Conservation (phyloP, 2,888 invertebrate genomes). For the Campoletis raptor region DNA sequence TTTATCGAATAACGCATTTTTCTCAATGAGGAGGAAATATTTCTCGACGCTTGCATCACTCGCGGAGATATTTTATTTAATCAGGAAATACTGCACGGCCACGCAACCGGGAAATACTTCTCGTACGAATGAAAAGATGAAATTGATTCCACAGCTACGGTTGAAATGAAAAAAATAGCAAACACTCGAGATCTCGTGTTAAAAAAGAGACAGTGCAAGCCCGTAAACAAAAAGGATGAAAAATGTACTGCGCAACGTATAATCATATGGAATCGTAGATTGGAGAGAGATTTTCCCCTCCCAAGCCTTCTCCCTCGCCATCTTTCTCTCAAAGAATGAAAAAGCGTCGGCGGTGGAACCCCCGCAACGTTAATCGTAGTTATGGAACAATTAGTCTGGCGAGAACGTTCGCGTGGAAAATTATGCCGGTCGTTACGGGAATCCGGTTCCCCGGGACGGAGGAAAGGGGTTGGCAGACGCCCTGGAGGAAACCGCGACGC, state of each 20-base stretch:
- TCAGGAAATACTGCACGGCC: not conserved
- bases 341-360: conserved; percentile 30
- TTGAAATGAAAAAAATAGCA: not conserved
- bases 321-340: not conserved
- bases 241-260: not conserved
- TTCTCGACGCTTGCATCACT: not conserved
- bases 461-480: conserved; percentile 50
- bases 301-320: not conserved
- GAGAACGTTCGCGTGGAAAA: conserved; percentile 69
- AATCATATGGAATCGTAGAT: not conserved
- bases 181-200: not conserved
- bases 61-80: not conserved
- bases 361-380: conserved; percentile 64
- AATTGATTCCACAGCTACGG: no score
- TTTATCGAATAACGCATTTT: not conserved
- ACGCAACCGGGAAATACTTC: not conserved
- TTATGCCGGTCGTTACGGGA: conserved; percentile 69
- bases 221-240: not conserved
- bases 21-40: not conserved
- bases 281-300: not conserved
- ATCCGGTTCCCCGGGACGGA: conserved; percentile 54
- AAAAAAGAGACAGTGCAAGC: not conserved
- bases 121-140: not conserved
- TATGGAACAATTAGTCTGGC: conserved; percentile 69
- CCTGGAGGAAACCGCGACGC: conserved; percentile 45